Evolutionary conservation across 35 echinoderm and acorn worm species (phyloP), one percentile per base, ranked within the genome.

Genomic region (Antedon bifida): DNA sequence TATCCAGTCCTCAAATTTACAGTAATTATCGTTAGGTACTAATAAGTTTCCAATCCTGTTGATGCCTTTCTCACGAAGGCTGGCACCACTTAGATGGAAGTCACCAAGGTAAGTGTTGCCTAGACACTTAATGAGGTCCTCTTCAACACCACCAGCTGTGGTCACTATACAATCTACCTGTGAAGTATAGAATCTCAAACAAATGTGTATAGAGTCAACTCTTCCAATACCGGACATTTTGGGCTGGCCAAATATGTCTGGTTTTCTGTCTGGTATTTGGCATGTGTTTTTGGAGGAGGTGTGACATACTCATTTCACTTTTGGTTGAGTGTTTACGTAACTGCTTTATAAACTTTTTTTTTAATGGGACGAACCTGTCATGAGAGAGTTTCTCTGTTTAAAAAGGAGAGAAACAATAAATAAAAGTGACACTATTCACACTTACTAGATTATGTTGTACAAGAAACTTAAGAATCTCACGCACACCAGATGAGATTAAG

Each of bases 1-100:
- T 33, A 91, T 85, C 93, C 93, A 96, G 81, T 96, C 90, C 73
- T 96, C 93, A 92, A 96, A 96, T 46, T 87, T 89, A 84, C 86
- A 87, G 84, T 96, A 96, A 82, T 96, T 96, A 34, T 96, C 93
- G 36, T 96, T 96, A 3, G 93, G 93, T 0, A 92, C 86, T 13
- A 96, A 79, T 16, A 96, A 83, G 46, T 96, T 96, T 1, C 93
- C 93, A 29, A 96, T 96, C 30, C 93, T 76, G 78, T 96, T 96
- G 33, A 96, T 91, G 26, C 93, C 93, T 33, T 96, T 91, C 12
- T 79, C 76, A 56, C 93, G 51, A 0, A 96, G 83, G 31, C 86
- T 87, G 21, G 83, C 88, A 80, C 90, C 93, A 31, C 74, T 82
- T 38, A 96, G 81, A 75, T 46, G 45, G 35, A 96, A 96, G 32